Percentiles rank a stretch among this genome's conserved stretches.
These are phyloP conservation scores for Trachops cirrhosus DNA, from an alignment of 2,797 vertebrate genomes.

Conservation along the genomic window DNA sequence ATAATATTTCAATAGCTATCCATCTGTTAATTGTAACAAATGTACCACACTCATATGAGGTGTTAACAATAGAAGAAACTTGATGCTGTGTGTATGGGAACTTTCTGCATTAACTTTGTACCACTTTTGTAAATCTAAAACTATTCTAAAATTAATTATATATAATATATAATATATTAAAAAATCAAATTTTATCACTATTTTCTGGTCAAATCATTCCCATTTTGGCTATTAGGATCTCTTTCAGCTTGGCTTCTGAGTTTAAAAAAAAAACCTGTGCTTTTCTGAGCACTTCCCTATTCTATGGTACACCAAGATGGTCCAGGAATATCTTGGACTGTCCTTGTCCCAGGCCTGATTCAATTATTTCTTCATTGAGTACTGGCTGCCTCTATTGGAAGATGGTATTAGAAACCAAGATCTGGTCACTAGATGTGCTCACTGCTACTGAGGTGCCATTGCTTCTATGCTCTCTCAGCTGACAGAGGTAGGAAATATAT, in stretches of 20 bases:
- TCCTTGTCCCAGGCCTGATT: neutral
- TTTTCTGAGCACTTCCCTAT: neutral
- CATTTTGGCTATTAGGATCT: neutral
- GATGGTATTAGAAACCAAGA: constrained; percentile 35
- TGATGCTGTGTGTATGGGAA: neutral
- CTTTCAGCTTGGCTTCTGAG: neutral
- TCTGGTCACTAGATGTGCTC: neutral
- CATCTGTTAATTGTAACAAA: neutral
- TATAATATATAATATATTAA: neutral
- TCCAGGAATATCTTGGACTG: neutral
- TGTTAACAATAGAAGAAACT: neutral
- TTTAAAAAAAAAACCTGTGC: neutral
- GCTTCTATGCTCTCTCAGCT: neutral
- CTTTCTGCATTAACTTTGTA: neutral
- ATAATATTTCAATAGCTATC: neutral
- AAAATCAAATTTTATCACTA: neutral
- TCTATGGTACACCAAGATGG: neutral
- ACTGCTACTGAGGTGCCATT: neutral
- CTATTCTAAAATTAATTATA: neutral
- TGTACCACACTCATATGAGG: neutral
- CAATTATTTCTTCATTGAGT: neutral
- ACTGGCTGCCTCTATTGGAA: neutral
- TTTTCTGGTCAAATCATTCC: constrained; percentile 17
- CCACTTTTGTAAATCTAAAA: constrained; percentile 30
- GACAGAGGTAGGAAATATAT: neutral